A percentile compares a stretch with the other conserved stretches of the same genome.
These are phyloP conservation scores for Strix aluco DNA, from an alignment of 2,113 vertebrate genomes.

Conservation along the genomic window DNA sequence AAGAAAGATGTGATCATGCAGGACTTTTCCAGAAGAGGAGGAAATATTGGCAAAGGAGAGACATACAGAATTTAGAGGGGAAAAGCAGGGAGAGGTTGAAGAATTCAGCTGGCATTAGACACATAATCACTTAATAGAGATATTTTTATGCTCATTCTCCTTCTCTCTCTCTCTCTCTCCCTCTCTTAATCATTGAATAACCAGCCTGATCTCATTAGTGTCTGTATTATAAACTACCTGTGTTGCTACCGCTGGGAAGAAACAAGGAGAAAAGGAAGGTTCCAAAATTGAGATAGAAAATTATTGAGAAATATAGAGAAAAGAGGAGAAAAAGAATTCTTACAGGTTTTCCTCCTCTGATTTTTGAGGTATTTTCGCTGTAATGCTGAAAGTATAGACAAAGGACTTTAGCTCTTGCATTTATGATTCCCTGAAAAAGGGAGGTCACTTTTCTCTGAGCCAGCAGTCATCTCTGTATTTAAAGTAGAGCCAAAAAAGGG, in stretches of 20 bases:
- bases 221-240: not conserved
- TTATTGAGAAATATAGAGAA: not conserved
- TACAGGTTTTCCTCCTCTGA: not conserved
- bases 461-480: not conserved
- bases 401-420: not conserved
- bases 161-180: not conserved
- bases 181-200: not conserved
- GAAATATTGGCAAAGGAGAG: not conserved
- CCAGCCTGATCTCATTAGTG: not conserved
- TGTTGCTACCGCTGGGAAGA: not conserved
- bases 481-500: not conserved
- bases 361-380: not conserved
- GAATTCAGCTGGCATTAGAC: not conserved
- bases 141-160: not conserved
- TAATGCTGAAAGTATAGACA: not conserved
- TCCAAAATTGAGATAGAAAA: not conserved
- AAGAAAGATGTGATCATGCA: not conserved
- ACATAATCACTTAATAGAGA: not conserved
- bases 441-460: not conserved
- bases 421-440: not conserved
- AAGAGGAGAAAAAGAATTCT: not conserved
- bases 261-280: not conserved
- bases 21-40: not conserved
- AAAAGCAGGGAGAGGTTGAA: not conserved
- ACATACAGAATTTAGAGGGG: not conserved